A percentile compares a stretch with the other conserved stretches of the same genome.
phyloP scores from a whole-genome alignment of 2,797 vertebrate genomes.

The Forpus xanthops region DNA sequence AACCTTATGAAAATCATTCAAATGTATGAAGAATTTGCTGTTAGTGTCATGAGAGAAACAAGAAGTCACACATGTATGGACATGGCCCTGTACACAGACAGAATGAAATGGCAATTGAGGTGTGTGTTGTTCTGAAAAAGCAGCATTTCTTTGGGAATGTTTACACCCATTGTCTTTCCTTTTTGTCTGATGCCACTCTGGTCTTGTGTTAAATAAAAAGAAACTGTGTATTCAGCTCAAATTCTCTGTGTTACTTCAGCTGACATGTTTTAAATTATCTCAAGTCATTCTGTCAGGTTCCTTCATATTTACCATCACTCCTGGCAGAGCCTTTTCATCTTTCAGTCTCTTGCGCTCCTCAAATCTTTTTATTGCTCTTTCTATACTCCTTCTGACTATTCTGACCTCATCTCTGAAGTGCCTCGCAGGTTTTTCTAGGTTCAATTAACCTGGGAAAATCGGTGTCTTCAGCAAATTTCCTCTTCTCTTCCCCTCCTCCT shows the following conservation, averaged over 20 bases:
- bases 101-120: background rate
- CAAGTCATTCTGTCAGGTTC: background rate
- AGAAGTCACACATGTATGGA: background rate
- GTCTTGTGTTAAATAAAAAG: background rate
- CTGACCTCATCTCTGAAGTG: background rate
- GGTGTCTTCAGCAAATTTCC: constrained; percentile 1
- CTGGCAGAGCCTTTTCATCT: background rate
- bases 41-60: background rate
- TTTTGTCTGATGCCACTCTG: background rate
- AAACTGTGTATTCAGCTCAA: background rate
- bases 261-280: background rate
- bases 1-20: background rate
- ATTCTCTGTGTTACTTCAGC: background rate
- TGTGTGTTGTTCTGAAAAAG: background rate
- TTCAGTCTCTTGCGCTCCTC: background rate
- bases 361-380: background rate
- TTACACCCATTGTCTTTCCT: background rate
- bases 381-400: background rate
- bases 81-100: background rate
- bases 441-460: constrained; percentile 10
- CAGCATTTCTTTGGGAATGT: background rate
- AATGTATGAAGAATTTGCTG: background rate
- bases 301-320: background rate
- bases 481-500: background rate
- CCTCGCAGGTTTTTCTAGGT: background rate